phyloP scores from a whole-genome alignment of 2,113 vertebrate genomes.

The Beaufortia kweichowensis region DNA sequence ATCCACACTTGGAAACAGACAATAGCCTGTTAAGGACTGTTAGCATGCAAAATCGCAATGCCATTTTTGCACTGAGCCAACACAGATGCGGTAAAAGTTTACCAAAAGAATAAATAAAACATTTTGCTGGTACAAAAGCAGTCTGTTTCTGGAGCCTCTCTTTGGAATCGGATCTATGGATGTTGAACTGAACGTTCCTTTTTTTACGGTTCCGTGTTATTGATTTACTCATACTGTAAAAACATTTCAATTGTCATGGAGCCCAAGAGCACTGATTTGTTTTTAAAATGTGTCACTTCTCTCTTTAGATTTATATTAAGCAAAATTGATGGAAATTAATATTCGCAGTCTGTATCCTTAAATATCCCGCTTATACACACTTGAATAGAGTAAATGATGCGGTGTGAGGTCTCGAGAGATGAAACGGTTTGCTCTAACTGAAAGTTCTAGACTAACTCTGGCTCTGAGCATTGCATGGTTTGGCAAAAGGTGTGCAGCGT shows the following conservation, averaged over 20 bases:
- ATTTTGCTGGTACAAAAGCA: constrained; percentile 45
- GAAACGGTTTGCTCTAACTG: not conserved
- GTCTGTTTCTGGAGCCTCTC: constrained; percentile 46
- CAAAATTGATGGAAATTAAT: too few species aligned
- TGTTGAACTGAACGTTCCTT: constrained; percentile 26
- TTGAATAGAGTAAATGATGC: constrained; percentile 5
- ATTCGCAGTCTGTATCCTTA: not conserved
- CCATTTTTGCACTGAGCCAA: constrained; percentile 28
- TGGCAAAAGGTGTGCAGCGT: not conserved
- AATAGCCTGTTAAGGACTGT: not conserved
- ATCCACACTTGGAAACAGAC: constrained; percentile 31
- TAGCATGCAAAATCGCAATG: constrained; percentile 36
- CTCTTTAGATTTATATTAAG: too few species aligned
- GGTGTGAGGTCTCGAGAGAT: constrained; percentile 1
- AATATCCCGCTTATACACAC: not conserved
- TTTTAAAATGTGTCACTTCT: constrained; percentile 36
- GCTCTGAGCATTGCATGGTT: constrained; percentile 31
- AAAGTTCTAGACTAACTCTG: constrained; percentile 19
- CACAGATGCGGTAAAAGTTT: constrained; percentile 43
- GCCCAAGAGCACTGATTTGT: constrained; percentile 26
- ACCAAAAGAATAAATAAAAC: constrained; percentile 40
- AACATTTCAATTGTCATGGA: constrained; percentile 43
- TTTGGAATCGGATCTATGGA: constrained; percentile 42
- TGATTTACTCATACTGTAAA: constrained; percentile 38
- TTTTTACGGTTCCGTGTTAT: constrained; percentile 24